Evolutionary conservation across 2,888 invertebrate genomes (phyloP), one percentile per base, ranked within the genome.

Genomic region (Andrena fulva): DNA sequence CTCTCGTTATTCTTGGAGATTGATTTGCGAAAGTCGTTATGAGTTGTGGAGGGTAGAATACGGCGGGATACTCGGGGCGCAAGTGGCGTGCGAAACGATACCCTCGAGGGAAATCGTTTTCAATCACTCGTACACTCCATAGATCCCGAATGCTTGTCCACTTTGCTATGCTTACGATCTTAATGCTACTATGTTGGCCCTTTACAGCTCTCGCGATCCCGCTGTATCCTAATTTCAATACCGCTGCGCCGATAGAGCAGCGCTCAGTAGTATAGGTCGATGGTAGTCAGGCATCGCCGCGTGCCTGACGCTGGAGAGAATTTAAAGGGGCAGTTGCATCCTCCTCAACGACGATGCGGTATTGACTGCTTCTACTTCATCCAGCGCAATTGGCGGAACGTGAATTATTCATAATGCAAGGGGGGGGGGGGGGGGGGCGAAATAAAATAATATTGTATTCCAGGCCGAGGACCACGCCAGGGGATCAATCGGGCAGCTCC

Each of bases 401-500:
- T 79, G 82, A 82, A 84, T 84, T 60, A 84, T 79, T 82, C 84
- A 76, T 77, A 66, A 73, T 10, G n/a, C 69, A 33, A 20, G 35
- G 62, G 59, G 6, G 59, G 24, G 33, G 59, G 6, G 59, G 24
- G 33, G 1, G 31, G 12, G 12, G 29, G 31, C 33, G 77, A 71
- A 78, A 84, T 79, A 82, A 84, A 78, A 79, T 82, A 82, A 79
- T 72, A 76, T 78, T 29, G 75, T 64, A 74, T 78, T 59, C 54
- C 33, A 54, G 5, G 2, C 24, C 33, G 35, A 5, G 29, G 52
- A 66, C 24, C n/a, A 54, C 6, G 54, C 48, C 33, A 31, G 10
- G 29, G 73, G 81, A 77, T 75, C 80, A 80, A 87, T 85, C 78
- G 83, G 56, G 31, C 74, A 33, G 78, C 78, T 77, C 78, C 85